Base-by-base conservation (phyloP, 1,140 invertebrate species). In the Galleria mellonella region DNA sequence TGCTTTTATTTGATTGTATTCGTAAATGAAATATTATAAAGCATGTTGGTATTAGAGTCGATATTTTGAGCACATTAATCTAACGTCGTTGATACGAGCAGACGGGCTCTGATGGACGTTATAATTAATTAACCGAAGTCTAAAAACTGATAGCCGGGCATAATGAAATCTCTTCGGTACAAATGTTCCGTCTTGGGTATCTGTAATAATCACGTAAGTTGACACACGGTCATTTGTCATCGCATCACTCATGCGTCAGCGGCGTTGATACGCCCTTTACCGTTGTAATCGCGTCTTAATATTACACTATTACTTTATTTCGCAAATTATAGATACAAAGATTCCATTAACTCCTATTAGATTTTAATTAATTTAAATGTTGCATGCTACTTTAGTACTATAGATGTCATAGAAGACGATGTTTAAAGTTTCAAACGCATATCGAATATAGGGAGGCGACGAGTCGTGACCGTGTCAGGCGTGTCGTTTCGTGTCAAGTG, bases 151-250 rank as follows among this genome's bases (percentile, higher is more conserved):
- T 37, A 39, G 33, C 36, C 32, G 27, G 31, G 9, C 32, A 43
- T 43, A 47, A 46, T 42, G 32, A 46, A 39, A 38, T 44, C 35
- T 37, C 13, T 37, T 37, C 35, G 15, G 35, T 37, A 37, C 35
- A 37, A 37, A 37, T 37, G 35, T 37, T 17, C 35, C 35, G 15
- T 43, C 28, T 13, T 39, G 17, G 44, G 23, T 46, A 44, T n/a
- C 40, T 35, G 48, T 47, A 44, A 54, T 48, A 50, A 62, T 51
- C 46, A 30, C 46, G 41, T 31, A 41, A 45, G 37, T 53, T 37
- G 67, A 59, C 56, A 50, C 35, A 12, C 32, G 53, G 55, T 71
- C 72, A 72, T 81, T 77, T 77, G 73, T 81, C 73, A 68, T 69
- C 62, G 50, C 55, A 65, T 72, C 72, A 74, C 48, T 66, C 62